phyloP scores from a whole-genome alignment of 2,113 vertebrate genomes.

The Cryptomyrus ogoouensis region DNA sequence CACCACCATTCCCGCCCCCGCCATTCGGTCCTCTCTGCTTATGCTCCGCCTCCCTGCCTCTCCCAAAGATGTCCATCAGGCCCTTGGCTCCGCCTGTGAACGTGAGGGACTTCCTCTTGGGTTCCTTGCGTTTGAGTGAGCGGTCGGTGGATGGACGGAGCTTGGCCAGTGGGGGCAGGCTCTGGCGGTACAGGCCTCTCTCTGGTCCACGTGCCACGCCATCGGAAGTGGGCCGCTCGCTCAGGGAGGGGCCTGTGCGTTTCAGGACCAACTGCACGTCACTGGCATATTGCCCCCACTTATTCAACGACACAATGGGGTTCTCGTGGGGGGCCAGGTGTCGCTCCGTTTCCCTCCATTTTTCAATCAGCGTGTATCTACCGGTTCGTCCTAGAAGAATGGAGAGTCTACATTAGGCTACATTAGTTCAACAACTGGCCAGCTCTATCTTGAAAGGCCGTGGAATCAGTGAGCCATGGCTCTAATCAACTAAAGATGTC shows the following conservation, averaged over 20 bases:
- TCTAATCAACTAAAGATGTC: background rate
- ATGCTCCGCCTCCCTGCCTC: slow-evolving; percentile 67
- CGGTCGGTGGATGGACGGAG: slow-evolving; percentile 75
- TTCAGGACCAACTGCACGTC: slow-evolving; percentile 91
- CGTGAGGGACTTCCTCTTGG: slow-evolving; percentile 89
- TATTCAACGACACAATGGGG: slow-evolving; percentile 88
- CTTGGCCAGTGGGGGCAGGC: slow-evolving; percentile 86
- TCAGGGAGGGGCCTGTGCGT: slow-evolving; percentile 85
- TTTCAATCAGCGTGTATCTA: slow-evolving; percentile 90
- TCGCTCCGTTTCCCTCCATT: slow-evolving; percentile 90
- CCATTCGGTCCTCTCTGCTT: slow-evolving; percentile 71
- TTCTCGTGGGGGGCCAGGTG: slow-evolving; percentile 89
- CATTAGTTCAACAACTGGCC: background rate
- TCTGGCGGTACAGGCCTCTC: slow-evolving; percentile 85
- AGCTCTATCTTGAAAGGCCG: background rate
- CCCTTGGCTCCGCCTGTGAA: slow-evolving; percentile 88
- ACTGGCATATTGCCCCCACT: slow-evolving; percentile 95
- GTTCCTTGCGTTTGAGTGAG: slow-evolving; percentile 80
- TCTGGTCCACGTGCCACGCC: slow-evolving; percentile 76
- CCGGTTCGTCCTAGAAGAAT: slow-evolving; percentile 78
- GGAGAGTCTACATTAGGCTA: background rate
- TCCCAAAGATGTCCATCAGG: slow-evolving; percentile 82
- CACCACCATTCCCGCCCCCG: slow-evolving; percentile 31
- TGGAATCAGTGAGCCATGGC: background rate
- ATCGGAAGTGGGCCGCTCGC: slow-evolving; percentile 83